Base-by-base conservation (phyloP, 1,140 invertebrate genomes). In the Camponotus pennsylvanicus region DNA sequence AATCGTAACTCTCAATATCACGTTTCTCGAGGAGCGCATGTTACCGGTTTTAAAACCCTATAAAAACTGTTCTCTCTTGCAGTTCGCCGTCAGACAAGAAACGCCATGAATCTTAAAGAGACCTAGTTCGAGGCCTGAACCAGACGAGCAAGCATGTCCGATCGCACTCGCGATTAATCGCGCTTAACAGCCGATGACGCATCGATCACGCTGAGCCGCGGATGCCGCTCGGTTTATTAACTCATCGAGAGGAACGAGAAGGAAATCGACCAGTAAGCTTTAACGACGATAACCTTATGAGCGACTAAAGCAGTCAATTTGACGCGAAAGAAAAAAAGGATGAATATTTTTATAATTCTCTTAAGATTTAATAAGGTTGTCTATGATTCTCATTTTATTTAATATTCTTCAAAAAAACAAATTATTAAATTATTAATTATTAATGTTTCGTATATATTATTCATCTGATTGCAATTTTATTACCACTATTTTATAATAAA, bases 31-130 rank as follows among this genome's bases (percentile, higher is more conserved):
- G 37, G 18, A 52, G 45, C 59, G 55, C 55, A 42, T 18, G 42
- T 73, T 84, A 77, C n/a, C 49, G 61, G 27, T 88, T 88, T 89
- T 79, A 86, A 85, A 86, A 37, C 55, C 75, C 27, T 88, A 86
- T 77, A 88, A 88, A 88, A 88, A 59, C 66, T 7, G 34, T 66
- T 70, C 66, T 34, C 34, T 49, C 13, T 57, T 55, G 42, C 52
- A 52, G 67, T 61, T 57, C 13, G 52, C 49, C n/a, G 57, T 34
- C 73, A 49, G 18, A 40, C 55, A 75, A 85, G 66, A 88, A 89
- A 67, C 75, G 61, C 37, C 49, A 76, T 89, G 78, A 89, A 85
- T 88, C 67, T 75, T 9, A 45, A 79, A 61, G 59, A 79, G 86
- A 78, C 67, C 73, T 78, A 87, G 86, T 89, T 88, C 82, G 15